These are phyloP conservation scores for Manduca sexta DNA, from an alignment of 1,140 invertebrate species.

Conservation along the genomic window DNA sequence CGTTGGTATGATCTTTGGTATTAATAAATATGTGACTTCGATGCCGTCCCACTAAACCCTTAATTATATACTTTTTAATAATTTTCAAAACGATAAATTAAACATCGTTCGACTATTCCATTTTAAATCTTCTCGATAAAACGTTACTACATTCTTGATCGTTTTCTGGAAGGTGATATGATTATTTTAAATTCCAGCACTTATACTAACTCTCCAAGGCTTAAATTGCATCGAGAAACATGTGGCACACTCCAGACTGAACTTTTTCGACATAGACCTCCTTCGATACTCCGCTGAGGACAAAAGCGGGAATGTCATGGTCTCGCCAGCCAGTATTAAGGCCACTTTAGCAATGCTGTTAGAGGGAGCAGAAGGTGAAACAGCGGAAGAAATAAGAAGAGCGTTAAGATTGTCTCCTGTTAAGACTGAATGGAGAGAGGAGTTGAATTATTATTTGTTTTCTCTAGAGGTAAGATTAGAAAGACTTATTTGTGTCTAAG, in stretches of 20 bases:
- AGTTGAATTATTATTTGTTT: constrained; percentile 62
- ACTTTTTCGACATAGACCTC: constrained; percentile 75
- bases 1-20: no score
- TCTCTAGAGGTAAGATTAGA: constrained; percentile 67
- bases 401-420: constrained; percentile 74
- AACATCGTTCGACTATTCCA: no score
- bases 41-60: no score
- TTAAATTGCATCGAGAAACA: constrained; percentile 20
- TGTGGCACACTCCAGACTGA: constrained; percentile 55
- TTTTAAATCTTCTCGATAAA: no score
- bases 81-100: no score
- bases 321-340: constrained; percentile 81
- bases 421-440: constrained; percentile 53
- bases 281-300: constrained; percentile 49
- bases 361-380: constrained; percentile 75
- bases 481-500: no score
- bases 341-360: constrained; percentile 76
- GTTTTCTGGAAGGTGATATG: no score
- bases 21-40: no score
- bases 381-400: constrained; percentile 75
- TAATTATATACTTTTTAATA: no score
- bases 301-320: constrained; percentile 76
- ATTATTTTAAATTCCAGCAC: no score
- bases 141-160: no score
- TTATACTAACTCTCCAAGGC: constrained; percentile 14